These are phyloP conservation scores for Platycheirus albimanus DNA, from an alignment of 2,888 invertebrate genomes.

Conservation along the genomic window DNA sequence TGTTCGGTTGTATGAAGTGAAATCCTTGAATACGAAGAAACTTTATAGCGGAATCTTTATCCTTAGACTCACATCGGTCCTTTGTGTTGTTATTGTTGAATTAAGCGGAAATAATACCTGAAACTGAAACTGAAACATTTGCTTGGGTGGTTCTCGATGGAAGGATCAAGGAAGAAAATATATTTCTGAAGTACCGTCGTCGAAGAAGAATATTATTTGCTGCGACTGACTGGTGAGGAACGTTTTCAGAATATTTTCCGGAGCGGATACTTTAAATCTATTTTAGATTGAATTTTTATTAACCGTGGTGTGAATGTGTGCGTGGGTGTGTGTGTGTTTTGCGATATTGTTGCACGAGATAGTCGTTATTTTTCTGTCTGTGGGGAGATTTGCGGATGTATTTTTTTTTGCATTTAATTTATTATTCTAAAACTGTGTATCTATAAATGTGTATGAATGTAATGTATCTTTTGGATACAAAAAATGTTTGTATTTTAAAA, in stretches of 20 bases:
- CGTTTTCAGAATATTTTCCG: neutral
- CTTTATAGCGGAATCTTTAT: neutral
- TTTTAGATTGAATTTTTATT: constrained; percentile 27
- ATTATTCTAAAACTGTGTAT: neutral
- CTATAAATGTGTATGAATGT: no score
- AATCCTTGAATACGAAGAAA: neutral
- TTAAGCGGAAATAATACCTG: constrained; percentile 19
- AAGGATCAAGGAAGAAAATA: neutral
- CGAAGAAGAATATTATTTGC: neutral
- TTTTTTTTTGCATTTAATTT: neutral
- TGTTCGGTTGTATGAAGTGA: neutral
- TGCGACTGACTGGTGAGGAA: no score
- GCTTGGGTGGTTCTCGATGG: neutral
- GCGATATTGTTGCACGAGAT: neutral
- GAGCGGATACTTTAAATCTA: constrained; percentile 13
- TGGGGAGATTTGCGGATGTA: constrained; percentile 8
- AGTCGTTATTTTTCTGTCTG: constrained; percentile 7
- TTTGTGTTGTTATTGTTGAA: constrained; percentile 19
- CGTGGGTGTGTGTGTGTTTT: constrained; percentile 19
- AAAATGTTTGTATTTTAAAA: no score
- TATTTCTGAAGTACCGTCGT: neutral
- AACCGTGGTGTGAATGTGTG: neutral
- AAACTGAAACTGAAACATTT: constrained; percentile 11
- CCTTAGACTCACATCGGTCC: neutral
- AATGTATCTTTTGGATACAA: no score